Conservation (phyloP, 2,797 vertebrate genomes). For the Amniataba percoides region DNA sequence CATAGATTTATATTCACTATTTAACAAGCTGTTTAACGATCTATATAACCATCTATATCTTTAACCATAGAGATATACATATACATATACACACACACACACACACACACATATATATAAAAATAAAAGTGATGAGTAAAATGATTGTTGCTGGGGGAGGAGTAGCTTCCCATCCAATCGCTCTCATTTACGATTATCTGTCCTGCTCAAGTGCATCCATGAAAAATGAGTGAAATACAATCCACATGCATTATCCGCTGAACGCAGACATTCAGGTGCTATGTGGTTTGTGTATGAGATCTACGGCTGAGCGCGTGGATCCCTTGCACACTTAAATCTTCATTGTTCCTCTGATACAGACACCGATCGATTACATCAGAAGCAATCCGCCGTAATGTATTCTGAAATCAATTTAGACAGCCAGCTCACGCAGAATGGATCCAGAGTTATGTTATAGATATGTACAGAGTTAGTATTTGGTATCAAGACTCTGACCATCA, state of each 20-base stretch:
- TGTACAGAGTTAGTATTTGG: background rate
- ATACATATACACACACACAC: no score
- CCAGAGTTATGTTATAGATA: constrained; percentile 1
- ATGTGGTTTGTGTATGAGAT: constrained; percentile 14
- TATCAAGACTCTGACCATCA: background rate
- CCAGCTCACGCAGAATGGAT: constrained; percentile 11
- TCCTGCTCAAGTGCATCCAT: constrained; percentile 6
- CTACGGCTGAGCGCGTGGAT: constrained; percentile 13
- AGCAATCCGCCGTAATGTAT: constrained; percentile 29
- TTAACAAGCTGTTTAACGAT: no score
- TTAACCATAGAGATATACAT: no score
- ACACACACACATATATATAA: no score
- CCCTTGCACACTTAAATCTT: constrained; percentile 22
- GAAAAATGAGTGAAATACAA: constrained; percentile 43
- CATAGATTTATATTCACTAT: no score
- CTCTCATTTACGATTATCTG: constrained; percentile 34
- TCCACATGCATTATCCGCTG: constrained; percentile 39
- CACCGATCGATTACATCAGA: constrained; percentile 32
- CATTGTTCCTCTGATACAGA: constrained; percentile 30
- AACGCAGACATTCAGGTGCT: constrained; percentile 34
- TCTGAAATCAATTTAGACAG: constrained; percentile 46
- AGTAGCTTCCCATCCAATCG: background rate
- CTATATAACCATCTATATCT: no score
- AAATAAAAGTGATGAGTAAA: no score
- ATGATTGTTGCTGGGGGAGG: no score